These are phyloP conservation scores for Hedychridium roseum DNA, from an alignment of 2,888 invertebrate genomes.

Conservation along the genomic window DNA sequence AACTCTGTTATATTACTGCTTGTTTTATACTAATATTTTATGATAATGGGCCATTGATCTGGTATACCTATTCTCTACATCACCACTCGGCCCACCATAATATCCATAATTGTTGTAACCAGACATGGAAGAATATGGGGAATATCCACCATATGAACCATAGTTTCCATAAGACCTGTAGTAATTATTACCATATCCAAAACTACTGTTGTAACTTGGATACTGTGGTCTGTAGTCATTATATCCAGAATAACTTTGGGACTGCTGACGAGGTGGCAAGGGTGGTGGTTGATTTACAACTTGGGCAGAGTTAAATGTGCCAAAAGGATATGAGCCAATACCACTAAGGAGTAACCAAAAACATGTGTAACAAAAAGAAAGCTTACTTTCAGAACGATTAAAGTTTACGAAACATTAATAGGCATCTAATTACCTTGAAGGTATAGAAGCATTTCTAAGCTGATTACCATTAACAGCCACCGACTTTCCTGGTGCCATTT, in stretches of 20 bases:
- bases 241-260: constrained; percentile 37
- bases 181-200: constrained; percentile 52
- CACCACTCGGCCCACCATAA: constrained; percentile 59
- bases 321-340: constrained; percentile 17
- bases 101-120: constrained; percentile 41
- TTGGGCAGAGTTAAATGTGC: constrained; percentile 20
- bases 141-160: constrained; percentile 63
- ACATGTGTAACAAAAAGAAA: background rate
- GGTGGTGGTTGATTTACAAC: constrained; percentile 49
- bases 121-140: constrained; percentile 32
- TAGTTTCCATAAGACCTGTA: constrained; percentile 59
- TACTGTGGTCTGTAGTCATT: constrained; percentile 37
- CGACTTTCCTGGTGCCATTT: constrained; percentile 37
- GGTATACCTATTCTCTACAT: constrained; percentile 71
- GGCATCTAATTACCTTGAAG: constrained; percentile 36
- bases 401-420: background rate
- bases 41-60: background rate
- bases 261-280: constrained; percentile 50
- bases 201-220: constrained; percentile 45
- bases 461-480: constrained; percentile 37
- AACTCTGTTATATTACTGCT: background rate
- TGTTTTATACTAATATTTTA: background rate
- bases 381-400: background rate
- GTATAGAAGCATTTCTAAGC: constrained; percentile 42
- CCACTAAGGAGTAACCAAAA: constrained; percentile 16